A percentile compares a stretch with the other conserved stretches of the same genome.
These are phyloP conservation scores for Coracopsis vasa DNA, from an alignment of 2,113 vertebrate genomes.

Conservation along the genomic window DNA sequence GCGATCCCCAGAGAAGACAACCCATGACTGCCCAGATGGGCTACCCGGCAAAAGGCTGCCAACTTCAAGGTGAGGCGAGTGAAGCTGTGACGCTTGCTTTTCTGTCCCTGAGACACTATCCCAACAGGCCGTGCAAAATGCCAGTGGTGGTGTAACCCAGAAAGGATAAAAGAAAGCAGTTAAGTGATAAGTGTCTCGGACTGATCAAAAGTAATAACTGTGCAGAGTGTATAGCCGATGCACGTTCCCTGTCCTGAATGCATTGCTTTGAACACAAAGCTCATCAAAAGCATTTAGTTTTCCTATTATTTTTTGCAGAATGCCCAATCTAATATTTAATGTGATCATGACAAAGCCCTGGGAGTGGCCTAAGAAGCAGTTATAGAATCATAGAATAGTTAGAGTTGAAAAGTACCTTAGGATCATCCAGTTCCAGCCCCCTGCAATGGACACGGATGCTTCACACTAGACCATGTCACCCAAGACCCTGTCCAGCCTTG, in stretches of 20 bases:
- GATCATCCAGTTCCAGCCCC: neutral
- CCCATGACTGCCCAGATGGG: conserved; percentile 10
- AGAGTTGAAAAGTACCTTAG: neutral
- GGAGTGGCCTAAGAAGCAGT: neutral
- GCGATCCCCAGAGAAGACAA: neutral
- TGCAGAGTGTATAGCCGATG: neutral
- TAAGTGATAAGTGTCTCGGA: neutral
- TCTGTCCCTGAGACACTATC: neutral
- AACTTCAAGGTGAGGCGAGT: neutral
- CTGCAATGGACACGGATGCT: neutral
- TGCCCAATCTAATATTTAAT: neutral
- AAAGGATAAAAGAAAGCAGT: neutral
- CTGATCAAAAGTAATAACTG: conserved; percentile 23
- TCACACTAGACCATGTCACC: neutral
- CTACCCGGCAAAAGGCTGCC: neutral
- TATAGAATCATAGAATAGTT: neutral
- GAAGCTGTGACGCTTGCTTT: neutral
- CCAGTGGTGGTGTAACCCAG: neutral
- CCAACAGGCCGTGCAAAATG: neutral
- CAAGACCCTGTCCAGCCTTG: neutral
- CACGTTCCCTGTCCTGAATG: neutral
- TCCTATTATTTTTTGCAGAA: neutral
- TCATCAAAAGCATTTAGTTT: conserved; percentile 11
- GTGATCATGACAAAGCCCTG: neutral
- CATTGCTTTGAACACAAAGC: neutral